A percentile compares a stretch with the other conserved stretches of the same genome.
Conservation (phyloP, 1,140 invertebrate species). For the Centruroides vittatus region DNA sequence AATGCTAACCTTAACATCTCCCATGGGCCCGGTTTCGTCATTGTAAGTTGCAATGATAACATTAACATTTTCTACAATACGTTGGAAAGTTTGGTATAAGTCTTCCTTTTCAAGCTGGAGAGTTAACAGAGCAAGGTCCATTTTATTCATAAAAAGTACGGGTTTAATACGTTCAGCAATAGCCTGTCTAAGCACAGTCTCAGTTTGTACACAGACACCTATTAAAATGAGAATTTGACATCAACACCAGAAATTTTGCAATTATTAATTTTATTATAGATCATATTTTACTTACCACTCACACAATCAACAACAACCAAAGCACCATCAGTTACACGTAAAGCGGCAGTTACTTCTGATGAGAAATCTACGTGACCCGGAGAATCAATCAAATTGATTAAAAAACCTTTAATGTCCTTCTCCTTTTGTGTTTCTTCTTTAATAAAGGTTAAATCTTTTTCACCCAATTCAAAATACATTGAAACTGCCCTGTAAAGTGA, state of each 20-base stretch:
- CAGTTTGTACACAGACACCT: conserved; percentile 48
- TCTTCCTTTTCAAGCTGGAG: conserved; percentile 65
- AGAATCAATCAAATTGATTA: conserved; percentile 48
- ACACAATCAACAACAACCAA: conserved; percentile 47
- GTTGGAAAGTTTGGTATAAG: conserved; percentile 97
- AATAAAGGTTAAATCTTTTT: conserved; percentile 33
- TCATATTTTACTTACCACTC: conserved; percentile 18
- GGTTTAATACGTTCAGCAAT: conserved; percentile 46
- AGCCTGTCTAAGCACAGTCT: conserved; percentile 46
- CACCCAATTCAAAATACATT: conserved; percentile 39
- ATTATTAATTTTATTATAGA: too few species aligned
- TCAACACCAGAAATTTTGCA: too few species aligned
- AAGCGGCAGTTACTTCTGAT: conserved; percentile 44
- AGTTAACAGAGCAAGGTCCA: conserved; percentile 43
- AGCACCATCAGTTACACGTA: conserved; percentile 47
- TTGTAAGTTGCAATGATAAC: conserved; percentile 99
- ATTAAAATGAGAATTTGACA: conserved; percentile 7
- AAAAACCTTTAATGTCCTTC: conserved; percentile 34
- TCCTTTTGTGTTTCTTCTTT: conserved; percentile 22
- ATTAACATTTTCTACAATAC: conserved; percentile 99
- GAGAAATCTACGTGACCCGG: conserved; percentile 48
- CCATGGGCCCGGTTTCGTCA: conserved; percentile 96
- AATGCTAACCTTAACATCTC: conserved; percentile 49
- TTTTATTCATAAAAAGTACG: conserved; percentile 49
- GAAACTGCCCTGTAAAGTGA: conserved; percentile 37